phyloP scores from a whole-genome alignment of 2,113 vertebrate genomes.

The Carollia perspicillata region DNA sequence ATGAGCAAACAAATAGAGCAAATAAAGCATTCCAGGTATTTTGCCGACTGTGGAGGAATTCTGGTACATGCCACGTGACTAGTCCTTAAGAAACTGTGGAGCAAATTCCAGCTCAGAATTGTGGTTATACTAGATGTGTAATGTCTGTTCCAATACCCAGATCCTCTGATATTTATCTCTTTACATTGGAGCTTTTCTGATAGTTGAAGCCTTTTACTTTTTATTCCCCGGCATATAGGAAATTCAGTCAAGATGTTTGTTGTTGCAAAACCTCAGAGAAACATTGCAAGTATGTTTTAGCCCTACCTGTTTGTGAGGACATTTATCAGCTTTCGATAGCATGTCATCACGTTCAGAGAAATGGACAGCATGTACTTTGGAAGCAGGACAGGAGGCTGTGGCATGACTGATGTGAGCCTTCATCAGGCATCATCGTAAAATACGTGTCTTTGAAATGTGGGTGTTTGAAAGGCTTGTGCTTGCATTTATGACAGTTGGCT shows the following conservation, averaged over 20 bases:
- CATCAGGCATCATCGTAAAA: neutral
- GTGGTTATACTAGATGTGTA: neutral
- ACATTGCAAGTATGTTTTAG: constrained; percentile 61
- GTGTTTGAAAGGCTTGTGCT: constrained; percentile 25
- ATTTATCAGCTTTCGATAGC: constrained; percentile 78
- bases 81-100: neutral
- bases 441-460: constrained; percentile 6
- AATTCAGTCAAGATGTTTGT: constrained; percentile 52
- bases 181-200: neutral
- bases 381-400: constrained; percentile 40
- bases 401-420: constrained; percentile 51
- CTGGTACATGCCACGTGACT: neutral
- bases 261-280: constrained; percentile 63
- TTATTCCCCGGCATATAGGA: neutral
- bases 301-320: constrained; percentile 56
- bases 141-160: neutral
- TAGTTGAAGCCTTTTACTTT: neutral
- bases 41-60: neutral
- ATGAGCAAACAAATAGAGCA: neutral
- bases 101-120: neutral
- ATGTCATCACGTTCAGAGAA: constrained; percentile 71
- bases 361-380: constrained; percentile 48
- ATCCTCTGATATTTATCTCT: neutral
- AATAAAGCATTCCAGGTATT: neutral
- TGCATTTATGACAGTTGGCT: neutral